A percentile compares a stretch with the other conserved stretches of the same genome.
These are phyloP conservation scores for Sepioteuthis lessoniana DNA, from an alignment of 2,888 invertebrate species.

Conservation along the genomic window DNA sequence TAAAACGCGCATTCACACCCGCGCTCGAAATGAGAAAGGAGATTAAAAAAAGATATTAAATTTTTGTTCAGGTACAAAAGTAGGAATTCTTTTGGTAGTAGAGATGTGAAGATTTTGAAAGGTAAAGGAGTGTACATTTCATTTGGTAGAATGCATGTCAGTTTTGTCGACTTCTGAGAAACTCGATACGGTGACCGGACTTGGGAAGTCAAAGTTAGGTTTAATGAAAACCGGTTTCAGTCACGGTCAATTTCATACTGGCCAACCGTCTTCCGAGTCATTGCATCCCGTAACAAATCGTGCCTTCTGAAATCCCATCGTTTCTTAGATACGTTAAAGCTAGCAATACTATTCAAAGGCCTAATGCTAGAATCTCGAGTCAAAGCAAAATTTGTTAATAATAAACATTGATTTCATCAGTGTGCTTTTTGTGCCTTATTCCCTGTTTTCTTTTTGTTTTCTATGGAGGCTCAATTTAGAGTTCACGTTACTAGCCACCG, in stretches of 20 bases:
- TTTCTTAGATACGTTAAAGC: background rate
- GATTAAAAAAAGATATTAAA: background rate
- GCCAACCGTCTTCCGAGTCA: background rate
- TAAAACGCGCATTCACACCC: background rate
- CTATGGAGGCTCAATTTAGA: background rate
- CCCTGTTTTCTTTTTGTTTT: background rate
- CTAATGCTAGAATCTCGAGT: background rate
- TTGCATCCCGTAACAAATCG: background rate
- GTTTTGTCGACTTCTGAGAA: background rate
- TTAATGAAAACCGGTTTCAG: background rate
- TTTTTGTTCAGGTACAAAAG: background rate
- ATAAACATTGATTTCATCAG: background rate
- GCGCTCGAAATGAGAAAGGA: background rate
- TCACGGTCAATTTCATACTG: slow-evolving; percentile 23
- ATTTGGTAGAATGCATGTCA: background rate
- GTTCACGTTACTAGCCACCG: background rate
- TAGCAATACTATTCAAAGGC: background rate
- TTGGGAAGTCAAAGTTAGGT: background rate
- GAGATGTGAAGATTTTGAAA: background rate
- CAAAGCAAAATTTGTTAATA: background rate
- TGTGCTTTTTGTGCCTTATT: background rate
- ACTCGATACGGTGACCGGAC: background rate
- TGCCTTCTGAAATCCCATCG: background rate
- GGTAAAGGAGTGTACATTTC: background rate
- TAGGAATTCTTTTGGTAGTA: background rate